These are phyloP conservation scores for Crambe crambe DNA, from an alignment of 37 sponge, comb jelly and placozoan genomes.

Conservation along the genomic window DNA sequence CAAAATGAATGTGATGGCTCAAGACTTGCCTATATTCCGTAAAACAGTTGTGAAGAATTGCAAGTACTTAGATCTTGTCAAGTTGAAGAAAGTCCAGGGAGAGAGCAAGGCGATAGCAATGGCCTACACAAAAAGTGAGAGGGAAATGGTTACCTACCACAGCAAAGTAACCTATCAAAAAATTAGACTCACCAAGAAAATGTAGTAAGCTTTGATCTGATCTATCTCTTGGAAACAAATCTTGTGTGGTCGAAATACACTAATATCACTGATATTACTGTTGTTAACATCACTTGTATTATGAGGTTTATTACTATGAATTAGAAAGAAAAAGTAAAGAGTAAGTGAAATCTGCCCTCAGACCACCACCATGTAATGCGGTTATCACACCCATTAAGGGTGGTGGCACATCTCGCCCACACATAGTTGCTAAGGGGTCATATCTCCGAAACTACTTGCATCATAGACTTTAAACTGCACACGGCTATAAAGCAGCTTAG, in stretches of 20 bases:
- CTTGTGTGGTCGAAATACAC: neutral
- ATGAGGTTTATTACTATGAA: neutral
- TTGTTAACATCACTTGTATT: neutral
- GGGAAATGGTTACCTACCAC: neutral
- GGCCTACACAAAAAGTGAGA: conserved; percentile 35
- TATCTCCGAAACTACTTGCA: no score
- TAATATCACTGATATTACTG: neutral
- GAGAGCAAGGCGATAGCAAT: conserved; percentile 46
- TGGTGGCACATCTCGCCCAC: no score
- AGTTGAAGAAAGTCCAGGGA: conserved; percentile 97
- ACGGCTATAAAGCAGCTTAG: no score
- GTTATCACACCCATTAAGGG: no score
- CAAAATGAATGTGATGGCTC: neutral
- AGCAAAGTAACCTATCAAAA: neutral
- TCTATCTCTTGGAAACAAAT: conserved; percentile 15
- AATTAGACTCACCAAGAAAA: conserved; percentile 62
- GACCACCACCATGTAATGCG: no score
- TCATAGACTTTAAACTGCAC: no score
- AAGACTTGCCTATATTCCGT: conserved; percentile 80
- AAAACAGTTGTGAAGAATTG: conserved; percentile 87
- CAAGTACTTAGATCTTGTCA: conserved; percentile 82
- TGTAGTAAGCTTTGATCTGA: conserved; percentile 43
- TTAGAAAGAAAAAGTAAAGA: no score
- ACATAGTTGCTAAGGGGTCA: no score
- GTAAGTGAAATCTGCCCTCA: no score